Evolutionary conservation across 2,888 invertebrate species (phyloP).

Genomic region (Ectobius pallidus): DNA sequence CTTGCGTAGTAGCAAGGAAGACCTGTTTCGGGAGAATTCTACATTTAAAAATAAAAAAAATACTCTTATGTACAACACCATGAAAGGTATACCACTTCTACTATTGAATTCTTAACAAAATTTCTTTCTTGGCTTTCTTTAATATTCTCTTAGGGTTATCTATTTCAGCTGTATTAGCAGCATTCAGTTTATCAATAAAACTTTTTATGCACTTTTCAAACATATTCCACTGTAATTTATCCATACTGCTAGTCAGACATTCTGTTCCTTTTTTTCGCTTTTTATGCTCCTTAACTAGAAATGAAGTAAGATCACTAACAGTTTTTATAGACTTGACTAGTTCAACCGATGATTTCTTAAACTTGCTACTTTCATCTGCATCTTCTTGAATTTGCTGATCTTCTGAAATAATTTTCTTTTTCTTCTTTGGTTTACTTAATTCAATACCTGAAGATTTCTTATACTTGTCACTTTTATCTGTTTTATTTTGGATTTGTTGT

Average conservation of each 20-base stretch:
- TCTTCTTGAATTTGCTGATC: neutral
- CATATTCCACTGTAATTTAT: constrained; percentile 20
- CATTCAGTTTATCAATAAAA: neutral
- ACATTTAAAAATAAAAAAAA: no score
- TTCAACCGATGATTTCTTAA: no score
- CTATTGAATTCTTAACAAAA: no score
- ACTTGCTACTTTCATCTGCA: neutral
- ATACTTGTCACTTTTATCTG: no score
- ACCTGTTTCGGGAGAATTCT: no score
- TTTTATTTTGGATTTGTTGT: no score
- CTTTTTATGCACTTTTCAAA: neutral
- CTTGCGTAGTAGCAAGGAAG: no score
- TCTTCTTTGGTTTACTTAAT: neutral
- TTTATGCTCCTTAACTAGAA: neutral
- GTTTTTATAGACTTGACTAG: neutral
- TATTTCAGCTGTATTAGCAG: neutral
- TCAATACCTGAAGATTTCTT: no score
- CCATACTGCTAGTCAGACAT: neutral
- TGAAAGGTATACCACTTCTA: no score
- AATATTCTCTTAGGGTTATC: neutral
- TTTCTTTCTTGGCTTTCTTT: constrained; percentile 12
- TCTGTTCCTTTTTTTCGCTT: neutral
- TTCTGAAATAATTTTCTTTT: neutral
- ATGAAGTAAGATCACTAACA: neutral
- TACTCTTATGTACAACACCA: no score